Evolutionary conservation across 2,888 invertebrate species (phyloP), one percentile per base, ranked within the genome.

Genomic region (Helleia helle): DNA sequence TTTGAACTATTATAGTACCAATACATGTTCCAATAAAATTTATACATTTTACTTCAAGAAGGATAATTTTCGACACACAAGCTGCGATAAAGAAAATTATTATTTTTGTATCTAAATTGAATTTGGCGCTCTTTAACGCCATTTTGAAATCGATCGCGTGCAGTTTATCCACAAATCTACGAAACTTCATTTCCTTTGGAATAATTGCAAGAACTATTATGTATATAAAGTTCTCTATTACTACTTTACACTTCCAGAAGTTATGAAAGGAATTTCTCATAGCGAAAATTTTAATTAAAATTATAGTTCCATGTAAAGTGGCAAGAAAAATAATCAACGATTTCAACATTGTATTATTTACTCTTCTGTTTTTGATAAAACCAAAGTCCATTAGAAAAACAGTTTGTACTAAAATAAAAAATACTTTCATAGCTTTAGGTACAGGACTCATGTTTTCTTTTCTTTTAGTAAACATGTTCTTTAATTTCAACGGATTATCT

Each of bases 141-240:
- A 39, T 14, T 30, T 24, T 39, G 13, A 24, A 30, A 30, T 39
- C 39, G 4, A 39, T 39, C 8, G 7, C 30, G 7, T 30, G 22
- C n/a, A 39, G 15, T 13, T 29, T 38, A 13, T 38, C 29, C 1
- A 28, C 12, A 12, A 38, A 38, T 13, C 12, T 6, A n/a, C 25
- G 24, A 5, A 22, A 39, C 8, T 29, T 24, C 6, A 9, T 25
- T 4, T 25, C 24, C 9, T 14, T 14, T 9, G 30, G 12, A 3
- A 8, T 11, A 2, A 39, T 30, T 9, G 22, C 8, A 6, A 39
- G 14, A 6, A 29, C 15, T 1, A 30, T 7, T 24, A 39, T 11
- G 30, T 4, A 30, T 15, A 7, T 30, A 30, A 30, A 39, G 8
- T 39, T n/a, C 9, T 39, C 24, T 14, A 39, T 6, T 14, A 39